phyloP scores from a whole-genome alignment of 1,140 invertebrate genomes.

The Drosophila navojoa region DNA sequence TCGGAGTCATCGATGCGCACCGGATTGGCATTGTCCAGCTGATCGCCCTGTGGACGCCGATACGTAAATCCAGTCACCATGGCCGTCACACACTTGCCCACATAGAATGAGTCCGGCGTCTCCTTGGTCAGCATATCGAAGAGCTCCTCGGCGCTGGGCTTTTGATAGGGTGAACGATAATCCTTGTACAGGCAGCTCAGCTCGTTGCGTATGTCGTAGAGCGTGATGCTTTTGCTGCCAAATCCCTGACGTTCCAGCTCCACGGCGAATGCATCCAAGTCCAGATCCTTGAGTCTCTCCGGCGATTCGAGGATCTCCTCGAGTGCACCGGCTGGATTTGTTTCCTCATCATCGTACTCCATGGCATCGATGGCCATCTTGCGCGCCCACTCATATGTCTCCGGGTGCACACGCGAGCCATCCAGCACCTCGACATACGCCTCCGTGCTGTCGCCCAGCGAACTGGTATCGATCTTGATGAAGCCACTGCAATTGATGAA shows the following conservation, averaged over 20 bases:
- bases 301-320: conserved; percentile 99
- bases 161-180: conserved; percentile 90
- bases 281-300: conserved; percentile 97
- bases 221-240: conserved; percentile 98
- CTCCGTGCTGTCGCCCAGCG: conserved; percentile 96
- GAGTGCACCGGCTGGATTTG: conserved; percentile 97
- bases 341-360: conserved; percentile 98
- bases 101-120: conserved; percentile 96
- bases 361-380: conserved; percentile 99
- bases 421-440: conserved; percentile 98
- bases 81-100: conserved; percentile 93
- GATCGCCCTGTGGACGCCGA: conserved; percentile 95
- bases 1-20: conserved; percentile 92
- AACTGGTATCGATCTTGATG: conserved; percentile 98
- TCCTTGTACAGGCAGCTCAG: conserved; percentile 98
- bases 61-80: conserved; percentile 91
- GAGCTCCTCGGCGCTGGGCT: conserved; percentile 92
- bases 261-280: conserved; percentile 99
- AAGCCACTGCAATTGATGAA: conserved; percentile 99
- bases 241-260: conserved; percentile 98
- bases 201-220: conserved; percentile 99
- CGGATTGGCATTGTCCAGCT: conserved; percentile 97
- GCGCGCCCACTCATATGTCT: conserved; percentile 99
- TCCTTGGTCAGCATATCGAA: conserved; percentile 99
- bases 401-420: conserved; percentile 98